A percentile compares a stretch with the other conserved stretches of the same genome.
Conservation (phyloP, 2,888 invertebrate genomes). For the Orgyia antiqua region DNA sequence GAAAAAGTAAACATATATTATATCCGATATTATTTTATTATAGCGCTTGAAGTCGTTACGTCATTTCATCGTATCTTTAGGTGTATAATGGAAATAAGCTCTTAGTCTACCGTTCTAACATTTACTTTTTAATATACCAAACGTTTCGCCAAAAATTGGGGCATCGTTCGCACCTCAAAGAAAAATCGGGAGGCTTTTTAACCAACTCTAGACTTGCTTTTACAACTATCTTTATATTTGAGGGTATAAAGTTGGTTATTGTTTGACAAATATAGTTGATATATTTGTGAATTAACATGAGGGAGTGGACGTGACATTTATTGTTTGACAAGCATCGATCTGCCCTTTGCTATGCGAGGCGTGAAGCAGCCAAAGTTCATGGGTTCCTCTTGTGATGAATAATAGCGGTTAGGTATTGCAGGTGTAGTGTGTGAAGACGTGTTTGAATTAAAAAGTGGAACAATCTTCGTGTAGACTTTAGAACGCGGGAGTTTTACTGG, state of each 20-base stretch:
- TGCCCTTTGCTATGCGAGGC: constrained; percentile 73
- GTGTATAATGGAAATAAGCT: too few relatives aligned
- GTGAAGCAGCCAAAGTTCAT: constrained; percentile 64
- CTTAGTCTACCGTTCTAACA: constrained; percentile 20
- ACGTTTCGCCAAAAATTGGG: constrained; percentile 62
- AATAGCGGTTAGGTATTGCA: constrained; percentile 27
- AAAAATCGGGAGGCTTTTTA: constrained; percentile 53
- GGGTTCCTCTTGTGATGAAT: constrained; percentile 29
- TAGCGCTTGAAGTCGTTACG: too few relatives aligned
- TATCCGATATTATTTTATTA: too few relatives aligned
- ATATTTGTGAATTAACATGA: constrained; percentile 49
- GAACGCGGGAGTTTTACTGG: too few relatives aligned
- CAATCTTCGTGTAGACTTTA: too few relatives aligned
- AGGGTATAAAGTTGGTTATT: constrained; percentile 23
- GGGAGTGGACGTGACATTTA: constrained; percentile 78
- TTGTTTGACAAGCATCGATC: constrained; percentile 78
- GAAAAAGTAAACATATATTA: too few relatives aligned
- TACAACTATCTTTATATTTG: constrained; percentile 18
- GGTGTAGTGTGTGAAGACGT: constrained; percentile 28
- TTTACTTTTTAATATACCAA: constrained; percentile 53
- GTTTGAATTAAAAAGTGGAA: constrained; percentile 24
- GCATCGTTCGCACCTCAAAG: constrained; percentile 70
- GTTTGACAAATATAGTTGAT: constrained; percentile 7
- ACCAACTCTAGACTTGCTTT: constrained; percentile 24
- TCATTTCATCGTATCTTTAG: too few relatives aligned